Evolutionary conservation across 2,113 vertebrate genomes (phyloP).

Genomic region (Lepus europaeus): DNA sequence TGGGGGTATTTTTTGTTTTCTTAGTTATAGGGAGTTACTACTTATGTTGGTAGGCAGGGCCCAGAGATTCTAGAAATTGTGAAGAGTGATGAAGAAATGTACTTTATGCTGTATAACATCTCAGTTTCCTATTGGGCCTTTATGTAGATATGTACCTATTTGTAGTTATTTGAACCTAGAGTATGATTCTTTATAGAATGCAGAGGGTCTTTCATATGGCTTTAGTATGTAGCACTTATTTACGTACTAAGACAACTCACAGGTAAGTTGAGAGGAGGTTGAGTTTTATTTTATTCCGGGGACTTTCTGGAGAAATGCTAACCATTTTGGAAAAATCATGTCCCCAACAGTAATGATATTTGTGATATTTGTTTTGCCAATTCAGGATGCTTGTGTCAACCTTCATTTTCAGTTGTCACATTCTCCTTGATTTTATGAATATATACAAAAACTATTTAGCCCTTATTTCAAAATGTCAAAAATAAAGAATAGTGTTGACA

Average conservation of each 20-base stretch:
- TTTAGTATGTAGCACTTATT: not conserved
- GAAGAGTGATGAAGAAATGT: not conserved
- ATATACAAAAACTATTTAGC: slow-evolving; percentile 49
- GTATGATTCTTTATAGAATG: not conserved
- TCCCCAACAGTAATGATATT: not conserved
- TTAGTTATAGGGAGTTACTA: not conserved
- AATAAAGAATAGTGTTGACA: slow-evolving; percentile 60
- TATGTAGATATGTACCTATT: not conserved
- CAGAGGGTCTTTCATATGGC: not conserved
- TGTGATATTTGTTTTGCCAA: not conserved
- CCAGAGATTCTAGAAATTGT: not conserved
- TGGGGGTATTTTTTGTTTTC: not conserved
- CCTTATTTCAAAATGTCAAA: slow-evolving; percentile 70
- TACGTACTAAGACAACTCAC: not conserved
- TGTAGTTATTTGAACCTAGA: not conserved
- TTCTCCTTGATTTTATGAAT: slow-evolving; percentile 55
- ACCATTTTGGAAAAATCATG: slow-evolving; percentile 40
- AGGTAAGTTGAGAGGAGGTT: not conserved
- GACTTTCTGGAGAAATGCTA: slow-evolving; percentile 26
- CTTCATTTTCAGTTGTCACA: slow-evolving; percentile 67
- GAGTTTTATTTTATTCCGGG: slow-evolving; percentile 23
- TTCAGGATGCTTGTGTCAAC: slow-evolving; percentile 4
- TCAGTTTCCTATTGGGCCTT: not conserved
- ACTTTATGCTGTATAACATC: not conserved
- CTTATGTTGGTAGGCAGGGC: not conserved